Percentiles rank a stretch among this genome's conserved stretches.
phyloP scores from a whole-genome alignment of 2,888 invertebrate species.

The Xestia sexstrigata region DNA sequence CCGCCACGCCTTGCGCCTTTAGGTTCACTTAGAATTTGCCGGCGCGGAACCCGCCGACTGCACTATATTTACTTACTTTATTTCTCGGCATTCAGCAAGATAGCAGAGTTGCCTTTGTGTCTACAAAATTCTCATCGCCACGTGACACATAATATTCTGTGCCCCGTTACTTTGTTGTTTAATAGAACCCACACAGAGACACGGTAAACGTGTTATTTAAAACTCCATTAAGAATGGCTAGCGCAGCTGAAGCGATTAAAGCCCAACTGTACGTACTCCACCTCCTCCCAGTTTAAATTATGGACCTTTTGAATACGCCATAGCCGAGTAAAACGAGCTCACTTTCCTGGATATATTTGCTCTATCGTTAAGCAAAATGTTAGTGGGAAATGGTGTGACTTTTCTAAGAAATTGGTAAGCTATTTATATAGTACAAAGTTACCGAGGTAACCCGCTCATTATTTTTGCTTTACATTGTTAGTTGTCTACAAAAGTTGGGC shows the following conservation, averaged over 20 bases:
- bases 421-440: background rate
- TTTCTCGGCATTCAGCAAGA: conserved; percentile 3
- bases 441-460: background rate
- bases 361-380: conserved; percentile 38
- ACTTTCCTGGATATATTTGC: conserved; percentile 52
- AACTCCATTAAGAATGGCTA: conserved; percentile 61
- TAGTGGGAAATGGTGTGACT: conserved; percentile 25
- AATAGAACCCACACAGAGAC: conserved; percentile 38
- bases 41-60: conserved; percentile 2
- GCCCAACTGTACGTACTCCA: conserved; percentile 46
- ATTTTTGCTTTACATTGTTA: conserved; percentile 1
- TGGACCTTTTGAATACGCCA: conserved; percentile 59
- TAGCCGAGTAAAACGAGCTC: conserved; percentile 46
- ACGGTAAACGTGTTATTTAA: conserved; percentile 53
- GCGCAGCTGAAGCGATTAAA: conserved; percentile 56
- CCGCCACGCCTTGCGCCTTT: conserved; percentile 2
- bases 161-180: conserved; percentile 34
- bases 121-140: conserved; percentile 18
- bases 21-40: conserved; percentile 2
- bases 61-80: conserved; percentile 9
- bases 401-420: conserved; percentile 20
- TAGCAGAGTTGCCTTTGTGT: conserved; percentile 14
- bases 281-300: conserved; percentile 51
- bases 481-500: conserved; percentile 3
- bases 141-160: conserved; percentile 23